Evolutionary conservation across 2,888 invertebrate species (phyloP), one percentile per base, ranked within the genome.

Genomic region (Fissipunctia ypsillon): DNA sequence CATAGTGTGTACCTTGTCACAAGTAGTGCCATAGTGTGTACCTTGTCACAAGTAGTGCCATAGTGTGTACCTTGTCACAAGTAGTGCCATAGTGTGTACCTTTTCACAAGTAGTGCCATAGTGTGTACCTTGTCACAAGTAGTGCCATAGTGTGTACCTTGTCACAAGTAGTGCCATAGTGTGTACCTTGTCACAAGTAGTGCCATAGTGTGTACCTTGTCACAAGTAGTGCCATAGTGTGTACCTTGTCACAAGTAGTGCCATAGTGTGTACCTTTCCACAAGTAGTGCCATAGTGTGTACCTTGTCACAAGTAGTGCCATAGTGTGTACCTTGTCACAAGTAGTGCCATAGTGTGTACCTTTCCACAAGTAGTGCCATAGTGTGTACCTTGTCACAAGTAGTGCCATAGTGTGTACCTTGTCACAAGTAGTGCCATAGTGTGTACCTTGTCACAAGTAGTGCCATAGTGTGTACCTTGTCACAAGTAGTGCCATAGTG

Each of bases 261-360:
- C 99, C 99, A 88, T 98, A 97, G 94, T 97, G 98, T 0, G n/a
- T n/a, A n/a, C n/a, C n/a, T n/a, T n/a, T n/a, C 98, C 97, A 94
- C 99, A 99, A 28, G 97, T 97, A 77, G 97, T 96, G 35, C 99
- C 99, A 88, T 98, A 97, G 94, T 97, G 98, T 0, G n/a, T n/a
- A n/a, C n/a, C n/a, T n/a, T n/a, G n/a, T 98, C 97, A 94, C 99
- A 99, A 28, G 97, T 97, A 77, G 97, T 96, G 35, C 99, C 99
- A 88, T 98, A 97, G 94, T 97, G 98, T 0, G n/a, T n/a, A n/a
- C n/a, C n/a, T n/a, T n/a, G n/a, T 98, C 97, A 94, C 99, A 99
- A 28, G 97, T 97, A 77, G 97, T 96, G 35, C 99, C 99, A 88
- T 98, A 97, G 94, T 97, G 98, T 0, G n/a, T n/a, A n/a, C n/a